Percentiles rank a stretch among this genome's conserved stretches.
These are phyloP conservation scores for Nibea coibor DNA, from an alignment of 2,113 vertebrate genomes.

Conservation along the genomic window DNA sequence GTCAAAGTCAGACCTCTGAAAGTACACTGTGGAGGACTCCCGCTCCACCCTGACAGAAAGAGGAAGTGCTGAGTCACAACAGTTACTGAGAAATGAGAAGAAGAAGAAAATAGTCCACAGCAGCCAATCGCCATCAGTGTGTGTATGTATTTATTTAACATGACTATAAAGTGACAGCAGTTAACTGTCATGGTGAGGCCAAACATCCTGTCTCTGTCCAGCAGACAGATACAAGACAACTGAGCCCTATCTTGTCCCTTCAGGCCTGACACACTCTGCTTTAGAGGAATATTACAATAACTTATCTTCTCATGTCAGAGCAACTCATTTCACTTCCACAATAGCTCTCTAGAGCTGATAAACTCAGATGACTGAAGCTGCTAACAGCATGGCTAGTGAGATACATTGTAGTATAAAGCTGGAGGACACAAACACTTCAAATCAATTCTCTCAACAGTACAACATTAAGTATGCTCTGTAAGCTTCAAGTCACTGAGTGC, in stretches of 20 bases:
- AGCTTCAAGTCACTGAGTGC: too few species aligned
- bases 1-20: background rate
- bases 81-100: conserved; percentile 36
- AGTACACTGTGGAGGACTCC: conserved; percentile 4
- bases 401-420: too few species aligned
- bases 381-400: too few species aligned
- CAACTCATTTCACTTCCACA: conserved; percentile 10
- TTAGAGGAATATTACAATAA: background rate
- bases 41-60: conserved; percentile 55
- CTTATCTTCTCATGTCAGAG: conserved; percentile 40
- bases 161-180: background rate
- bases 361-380: background rate
- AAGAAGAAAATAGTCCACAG: background rate
- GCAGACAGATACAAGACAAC: conserved; percentile 17
- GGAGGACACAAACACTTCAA: too few species aligned
- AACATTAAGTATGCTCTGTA: too few species aligned
- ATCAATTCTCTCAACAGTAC: too few species aligned
- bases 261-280: background rate
- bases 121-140: background rate
- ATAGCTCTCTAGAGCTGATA: background rate
- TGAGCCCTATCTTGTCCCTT: conserved; percentile 28
- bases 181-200: conserved; percentile 3
- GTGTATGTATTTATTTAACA: too few species aligned
- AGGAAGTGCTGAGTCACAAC: conserved; percentile 70
- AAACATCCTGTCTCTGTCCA: conserved; percentile 30